Conservation (phyloP, 2,797 vertebrate species). For the Enteromius thamalakanensis region DNA sequence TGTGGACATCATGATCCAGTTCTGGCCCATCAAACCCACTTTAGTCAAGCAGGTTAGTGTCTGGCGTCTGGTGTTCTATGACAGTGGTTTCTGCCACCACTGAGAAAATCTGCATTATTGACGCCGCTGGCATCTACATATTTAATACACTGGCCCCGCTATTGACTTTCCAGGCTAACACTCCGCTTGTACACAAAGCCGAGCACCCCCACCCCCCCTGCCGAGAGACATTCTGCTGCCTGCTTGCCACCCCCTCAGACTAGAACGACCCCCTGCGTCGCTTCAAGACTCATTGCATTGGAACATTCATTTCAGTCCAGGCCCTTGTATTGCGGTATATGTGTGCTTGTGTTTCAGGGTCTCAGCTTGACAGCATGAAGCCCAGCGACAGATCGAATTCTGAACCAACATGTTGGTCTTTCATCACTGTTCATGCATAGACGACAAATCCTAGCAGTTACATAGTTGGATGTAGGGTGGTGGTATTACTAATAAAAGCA, state of each 20-base stretch:
- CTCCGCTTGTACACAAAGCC: constrained; percentile 19
- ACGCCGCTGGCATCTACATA: constrained; percentile 59
- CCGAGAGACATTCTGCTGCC: constrained; percentile 38
- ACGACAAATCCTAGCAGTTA: constrained; percentile 14
- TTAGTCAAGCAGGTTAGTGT: constrained; percentile 12
- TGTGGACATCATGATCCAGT: constrained; percentile 51
- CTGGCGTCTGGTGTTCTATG: constrained; percentile 47
- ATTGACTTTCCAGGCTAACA: constrained; percentile 53
- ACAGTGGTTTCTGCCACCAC: constrained; percentile 41
- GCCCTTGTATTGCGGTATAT: constrained; percentile 6
- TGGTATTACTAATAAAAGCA: neutral
- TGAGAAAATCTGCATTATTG: constrained; percentile 66
- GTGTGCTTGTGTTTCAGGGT: constrained; percentile 21
- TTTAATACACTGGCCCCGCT: constrained; percentile 59
- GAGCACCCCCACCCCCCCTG: neutral
- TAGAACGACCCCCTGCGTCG: constrained; percentile 17
- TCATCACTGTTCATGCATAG: constrained; percentile 4
- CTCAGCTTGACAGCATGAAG: constrained; percentile 34
- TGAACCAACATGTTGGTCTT: constrained; percentile 18
- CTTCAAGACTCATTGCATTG: constrained; percentile 40
- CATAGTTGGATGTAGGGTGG: too few species aligned
- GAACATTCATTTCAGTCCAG: constrained; percentile 42
- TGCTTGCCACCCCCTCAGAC: constrained; percentile 41
- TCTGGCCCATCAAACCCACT: constrained; percentile 45
- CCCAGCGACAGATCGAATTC: constrained; percentile 27